Percentiles rank a stretch among this genome's conserved stretches.
phyloP scores from a whole-genome alignment of 2,797 vertebrate genomes.

The Aldrovandia affinis region DNA sequence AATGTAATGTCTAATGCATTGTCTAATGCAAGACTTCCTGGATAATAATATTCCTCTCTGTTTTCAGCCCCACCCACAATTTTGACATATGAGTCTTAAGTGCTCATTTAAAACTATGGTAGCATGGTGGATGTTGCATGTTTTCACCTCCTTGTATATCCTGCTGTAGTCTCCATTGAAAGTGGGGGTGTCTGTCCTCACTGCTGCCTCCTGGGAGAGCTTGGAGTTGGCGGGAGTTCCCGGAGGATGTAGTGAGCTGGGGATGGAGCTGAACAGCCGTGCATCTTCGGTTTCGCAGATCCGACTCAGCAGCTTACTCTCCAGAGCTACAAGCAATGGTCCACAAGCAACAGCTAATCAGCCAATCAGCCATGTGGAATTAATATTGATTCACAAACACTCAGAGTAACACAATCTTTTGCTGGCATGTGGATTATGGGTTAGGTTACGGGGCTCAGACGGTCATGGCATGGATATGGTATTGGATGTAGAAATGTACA shows the following conservation, averaged over 20 bases:
- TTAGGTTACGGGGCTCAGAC: neutral
- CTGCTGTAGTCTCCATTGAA: slow-evolving; percentile 56
- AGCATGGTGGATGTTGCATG: neutral
- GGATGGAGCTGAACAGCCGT: slow-evolving; percentile 60
- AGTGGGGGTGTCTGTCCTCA: slow-evolving; percentile 50
- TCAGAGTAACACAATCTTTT: slow-evolving; percentile 1
- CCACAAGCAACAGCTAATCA: neutral
- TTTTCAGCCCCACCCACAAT: neutral
- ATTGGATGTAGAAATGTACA: neutral
- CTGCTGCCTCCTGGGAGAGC: slow-evolving; percentile 39
- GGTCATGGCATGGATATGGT: neutral
- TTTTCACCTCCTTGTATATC: slow-evolving; percentile 58
- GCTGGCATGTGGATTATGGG: neutral
- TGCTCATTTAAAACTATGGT: neutral
- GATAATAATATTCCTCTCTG: neutral
- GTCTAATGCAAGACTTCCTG: too few relatives aligned
- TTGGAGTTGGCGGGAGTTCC: slow-evolving; percentile 50
- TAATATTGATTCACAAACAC: neutral
- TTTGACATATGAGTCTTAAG: neutral
- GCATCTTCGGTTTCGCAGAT: slow-evolving; percentile 74
- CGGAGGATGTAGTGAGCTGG: slow-evolving; percentile 56
- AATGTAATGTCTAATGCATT: neutral
- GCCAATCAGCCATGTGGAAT: neutral
- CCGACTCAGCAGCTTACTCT: slow-evolving; percentile 74
- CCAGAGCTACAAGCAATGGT: slow-evolving; percentile 70